These are phyloP conservation scores for Athene cunicularia DNA, from an alignment of 2,113 vertebrate genomes.

Conservation along the genomic window DNA sequence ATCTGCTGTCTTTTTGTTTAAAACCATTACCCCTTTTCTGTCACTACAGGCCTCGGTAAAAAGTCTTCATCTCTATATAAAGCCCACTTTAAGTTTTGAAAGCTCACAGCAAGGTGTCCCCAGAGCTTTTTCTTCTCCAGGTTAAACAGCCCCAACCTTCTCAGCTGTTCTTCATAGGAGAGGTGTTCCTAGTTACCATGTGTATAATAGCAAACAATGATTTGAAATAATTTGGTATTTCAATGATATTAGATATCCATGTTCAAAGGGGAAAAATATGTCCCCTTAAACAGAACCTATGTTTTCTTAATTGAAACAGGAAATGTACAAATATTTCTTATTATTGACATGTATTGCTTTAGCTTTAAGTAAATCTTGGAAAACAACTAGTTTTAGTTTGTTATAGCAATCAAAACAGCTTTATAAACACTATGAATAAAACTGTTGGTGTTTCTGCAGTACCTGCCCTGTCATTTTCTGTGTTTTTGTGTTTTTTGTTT, in stretches of 20 bases:
- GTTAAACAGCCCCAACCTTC: background rate
- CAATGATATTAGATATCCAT: background rate
- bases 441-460: background rate
- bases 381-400: background rate
- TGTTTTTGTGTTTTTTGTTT: background rate
- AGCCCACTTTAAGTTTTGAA: background rate
- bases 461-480: background rate
- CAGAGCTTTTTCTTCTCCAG: background rate
- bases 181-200: background rate
- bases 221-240: background rate
- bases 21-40: accelerated
- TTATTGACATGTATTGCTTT: background rate
- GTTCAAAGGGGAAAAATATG: background rate
- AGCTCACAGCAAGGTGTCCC: background rate
- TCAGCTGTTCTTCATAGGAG: background rate
- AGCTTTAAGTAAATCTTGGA: background rate
- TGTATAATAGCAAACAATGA: background rate
- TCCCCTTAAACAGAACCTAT: background rate
- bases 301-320: background rate
- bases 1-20: background rate
- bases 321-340: background rate
- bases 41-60: background rate
- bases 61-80: background rate
- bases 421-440: background rate
- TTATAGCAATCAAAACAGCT: background rate